These are phyloP conservation scores for Aphidoletes aphidimyza DNA, from an alignment of 2,888 invertebrate species.

Conservation along the genomic window DNA sequence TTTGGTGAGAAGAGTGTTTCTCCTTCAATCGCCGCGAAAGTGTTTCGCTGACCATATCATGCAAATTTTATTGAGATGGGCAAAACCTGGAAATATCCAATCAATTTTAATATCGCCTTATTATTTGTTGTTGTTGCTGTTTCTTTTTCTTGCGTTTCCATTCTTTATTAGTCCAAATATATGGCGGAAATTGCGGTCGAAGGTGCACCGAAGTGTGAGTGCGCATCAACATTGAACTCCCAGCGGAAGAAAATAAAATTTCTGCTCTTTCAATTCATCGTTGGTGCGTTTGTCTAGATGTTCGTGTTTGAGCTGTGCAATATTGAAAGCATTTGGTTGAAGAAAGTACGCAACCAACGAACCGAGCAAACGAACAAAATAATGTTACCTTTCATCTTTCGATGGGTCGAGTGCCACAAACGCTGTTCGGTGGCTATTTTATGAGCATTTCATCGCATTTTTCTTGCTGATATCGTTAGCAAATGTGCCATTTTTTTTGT, in stretches of 20 bases:
- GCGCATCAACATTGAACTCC: background rate
- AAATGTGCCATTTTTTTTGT: background rate
- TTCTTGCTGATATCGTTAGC: background rate
- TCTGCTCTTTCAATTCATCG: background rate
- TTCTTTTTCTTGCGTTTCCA: background rate
- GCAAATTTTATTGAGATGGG: background rate
- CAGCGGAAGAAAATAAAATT: background rate
- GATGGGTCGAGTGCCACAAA: background rate
- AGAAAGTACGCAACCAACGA: too few relatives aligned
- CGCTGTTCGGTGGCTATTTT: conserved; percentile 10
- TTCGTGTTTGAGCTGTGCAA: too few relatives aligned
- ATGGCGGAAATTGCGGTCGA: background rate
- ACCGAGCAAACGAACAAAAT: too few relatives aligned
- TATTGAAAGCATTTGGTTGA: background rate
- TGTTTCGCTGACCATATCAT: background rate
- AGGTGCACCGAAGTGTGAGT: background rate
- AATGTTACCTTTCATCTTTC: conserved; percentile 12
- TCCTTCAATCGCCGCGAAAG: background rate
- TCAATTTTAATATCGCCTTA: conserved; percentile 13
- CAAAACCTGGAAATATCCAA: background rate
- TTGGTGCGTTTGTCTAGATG: too few relatives aligned
- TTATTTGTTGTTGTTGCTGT: background rate
- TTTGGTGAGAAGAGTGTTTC: too few relatives aligned
- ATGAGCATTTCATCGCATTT: background rate
- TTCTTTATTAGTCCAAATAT: background rate